phyloP scores from a whole-genome alignment of 2,113 vertebrate genomes.

The Orthonyx spaldingii region DNA sequence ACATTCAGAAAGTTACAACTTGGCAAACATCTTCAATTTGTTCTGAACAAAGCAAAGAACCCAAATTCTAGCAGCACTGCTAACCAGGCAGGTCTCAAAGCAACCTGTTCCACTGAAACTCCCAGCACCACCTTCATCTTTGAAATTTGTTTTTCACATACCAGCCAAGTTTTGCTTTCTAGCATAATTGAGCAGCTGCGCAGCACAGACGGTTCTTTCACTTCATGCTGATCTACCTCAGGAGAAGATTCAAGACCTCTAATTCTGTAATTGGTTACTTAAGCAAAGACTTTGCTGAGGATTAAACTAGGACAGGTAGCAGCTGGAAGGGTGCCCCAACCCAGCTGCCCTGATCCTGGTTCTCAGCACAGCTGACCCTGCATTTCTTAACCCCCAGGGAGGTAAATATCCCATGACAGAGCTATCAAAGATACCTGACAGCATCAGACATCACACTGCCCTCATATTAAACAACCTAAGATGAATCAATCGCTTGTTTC shows the following conservation, averaged over 20 bases:
- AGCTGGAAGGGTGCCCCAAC: not conserved
- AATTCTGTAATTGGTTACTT: not conserved
- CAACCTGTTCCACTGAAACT: not conserved
- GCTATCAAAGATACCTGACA: not conserved
- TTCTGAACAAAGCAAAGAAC: not conserved
- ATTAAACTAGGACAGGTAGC: not conserved
- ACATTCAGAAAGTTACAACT: not conserved
- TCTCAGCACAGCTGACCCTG: not conserved
- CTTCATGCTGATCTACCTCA: not conserved
- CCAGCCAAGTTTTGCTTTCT: not conserved
- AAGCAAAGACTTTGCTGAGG: not conserved
- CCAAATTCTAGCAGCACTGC: not conserved
- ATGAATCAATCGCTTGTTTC: rapidly evolving
- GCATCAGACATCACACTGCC: not conserved
- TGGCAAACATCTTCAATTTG: not conserved
- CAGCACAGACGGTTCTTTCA: constrained; percentile 20
- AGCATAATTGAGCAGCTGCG: not conserved
- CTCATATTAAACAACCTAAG: not conserved
- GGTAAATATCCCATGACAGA: not conserved
- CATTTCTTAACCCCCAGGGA: not conserved
- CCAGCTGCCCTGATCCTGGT: not conserved
- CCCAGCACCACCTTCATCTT: not conserved
- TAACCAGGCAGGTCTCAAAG: not conserved
- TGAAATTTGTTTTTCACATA: not conserved
- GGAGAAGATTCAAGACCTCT: not conserved